phyloP scores from a whole-genome alignment of 1,140 invertebrate genomes.

The Bradynema listronoti region DNA sequence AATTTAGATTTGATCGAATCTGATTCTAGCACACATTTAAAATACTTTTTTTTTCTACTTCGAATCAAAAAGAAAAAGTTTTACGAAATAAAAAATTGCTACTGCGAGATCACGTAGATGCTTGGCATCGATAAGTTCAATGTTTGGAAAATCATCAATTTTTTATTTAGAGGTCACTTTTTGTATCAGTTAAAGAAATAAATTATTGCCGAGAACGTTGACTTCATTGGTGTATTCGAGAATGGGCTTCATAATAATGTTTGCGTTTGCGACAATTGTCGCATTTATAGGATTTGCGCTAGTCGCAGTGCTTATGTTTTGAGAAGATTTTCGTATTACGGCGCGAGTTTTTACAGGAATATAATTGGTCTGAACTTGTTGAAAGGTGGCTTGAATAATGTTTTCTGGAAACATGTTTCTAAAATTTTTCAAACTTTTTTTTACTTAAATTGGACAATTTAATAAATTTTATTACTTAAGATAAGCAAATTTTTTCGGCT shows the following conservation, averaged over 20 bases:
- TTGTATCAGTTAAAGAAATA: background rate
- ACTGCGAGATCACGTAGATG: too few relatives aligned
- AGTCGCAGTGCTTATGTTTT: background rate
- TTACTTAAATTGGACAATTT: background rate
- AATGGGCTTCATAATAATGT: conserved; percentile 37
- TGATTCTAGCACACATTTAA: too few relatives aligned
- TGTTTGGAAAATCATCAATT: too few relatives aligned
- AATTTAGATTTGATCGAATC: too few relatives aligned
- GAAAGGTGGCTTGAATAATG: conserved; percentile 50
- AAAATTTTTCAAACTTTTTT: conserved; percentile 2
- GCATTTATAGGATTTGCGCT: too few relatives aligned
- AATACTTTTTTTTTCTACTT: too few relatives aligned
- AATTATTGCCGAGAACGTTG: conserved; percentile 59
- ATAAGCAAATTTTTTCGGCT: conserved; percentile 20
- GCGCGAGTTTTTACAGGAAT: conserved; percentile 30
- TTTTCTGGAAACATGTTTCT: conserved; percentile 53
- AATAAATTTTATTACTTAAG: background rate
- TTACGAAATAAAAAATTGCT: too few relatives aligned
- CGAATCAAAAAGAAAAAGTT: too few relatives aligned
- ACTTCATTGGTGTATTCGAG: conserved; percentile 59
- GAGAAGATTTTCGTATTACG: conserved; percentile 10
- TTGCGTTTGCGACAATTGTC: too few relatives aligned
- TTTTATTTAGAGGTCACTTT: background rate
- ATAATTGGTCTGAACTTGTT: conserved; percentile 51
- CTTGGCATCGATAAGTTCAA: too few relatives aligned